phyloP scores from a whole-genome alignment of 2,797 vertebrate genomes.

The Nothura maculosa region DNA sequence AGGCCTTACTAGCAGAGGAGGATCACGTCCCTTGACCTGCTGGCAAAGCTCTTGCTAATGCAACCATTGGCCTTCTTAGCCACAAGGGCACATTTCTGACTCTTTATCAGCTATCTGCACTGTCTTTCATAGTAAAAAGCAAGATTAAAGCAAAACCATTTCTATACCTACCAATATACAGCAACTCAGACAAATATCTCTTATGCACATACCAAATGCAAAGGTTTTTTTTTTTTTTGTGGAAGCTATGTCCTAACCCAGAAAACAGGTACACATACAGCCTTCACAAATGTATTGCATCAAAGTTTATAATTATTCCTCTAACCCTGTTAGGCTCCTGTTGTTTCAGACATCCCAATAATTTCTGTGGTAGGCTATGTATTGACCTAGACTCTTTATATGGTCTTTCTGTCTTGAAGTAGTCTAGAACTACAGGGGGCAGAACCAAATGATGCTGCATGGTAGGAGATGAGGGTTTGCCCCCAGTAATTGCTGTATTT shows the following conservation, averaged over 20 bases:
- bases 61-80: neutral
- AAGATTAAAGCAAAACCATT: neutral
- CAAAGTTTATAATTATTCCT: neutral
- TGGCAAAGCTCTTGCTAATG: neutral
- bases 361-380: neutral
- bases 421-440: neutral
- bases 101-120: neutral
- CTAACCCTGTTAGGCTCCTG: neutral
- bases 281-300: neutral
- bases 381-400: neutral
- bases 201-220: rapidly evolving
- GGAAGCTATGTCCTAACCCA: neutral
- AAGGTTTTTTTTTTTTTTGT: neutral
- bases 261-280: neutral
- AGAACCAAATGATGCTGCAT: neutral
- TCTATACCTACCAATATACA: neutral
- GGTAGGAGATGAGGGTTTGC: neutral
- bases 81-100: neutral
- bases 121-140: neutral
- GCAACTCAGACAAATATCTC: neutral
- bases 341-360: neutral
- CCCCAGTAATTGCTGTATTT: constrained; percentile 7
- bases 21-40: neutral
- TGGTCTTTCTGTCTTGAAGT: neutral
- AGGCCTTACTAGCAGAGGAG: neutral